Evolutionary conservation across 2,888 invertebrate species (phyloP).

Genomic region (Cylloceria caligata): DNA sequence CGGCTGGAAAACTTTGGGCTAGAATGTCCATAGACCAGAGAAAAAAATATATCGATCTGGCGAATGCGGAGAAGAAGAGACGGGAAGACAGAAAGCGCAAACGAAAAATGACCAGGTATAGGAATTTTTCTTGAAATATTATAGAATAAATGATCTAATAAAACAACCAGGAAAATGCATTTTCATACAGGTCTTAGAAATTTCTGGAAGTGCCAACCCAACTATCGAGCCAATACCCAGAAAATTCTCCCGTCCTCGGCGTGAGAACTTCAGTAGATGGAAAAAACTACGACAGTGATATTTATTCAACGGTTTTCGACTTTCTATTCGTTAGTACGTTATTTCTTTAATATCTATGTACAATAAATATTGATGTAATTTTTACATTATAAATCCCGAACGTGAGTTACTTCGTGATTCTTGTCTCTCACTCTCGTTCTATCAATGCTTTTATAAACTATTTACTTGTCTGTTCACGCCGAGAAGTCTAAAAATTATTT

Average conservation of each 20-base stretch:
- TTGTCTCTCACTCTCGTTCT: conserved; percentile 50
- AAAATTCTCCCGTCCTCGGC: neutral
- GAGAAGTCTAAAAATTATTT: conserved; percentile 80
- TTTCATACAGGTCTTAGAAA: neutral
- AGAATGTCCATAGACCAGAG: conserved; percentile 77
- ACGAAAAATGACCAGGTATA: conserved; percentile 59
- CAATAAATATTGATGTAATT: conserved; percentile 84
- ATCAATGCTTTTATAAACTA: conserved; percentile 42
- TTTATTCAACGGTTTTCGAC: conserved; percentile 79
- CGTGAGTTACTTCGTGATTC: conserved; percentile 63
- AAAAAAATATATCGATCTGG: conserved; percentile 80
- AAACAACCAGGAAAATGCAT: neutral
- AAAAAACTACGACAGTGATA: conserved; percentile 26
- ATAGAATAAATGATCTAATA: neutral
- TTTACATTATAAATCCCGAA: conserved; percentile 82
- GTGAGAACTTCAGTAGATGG: neutral
- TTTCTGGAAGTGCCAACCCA: neutral
- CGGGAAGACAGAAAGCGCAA: conserved; percentile 72
- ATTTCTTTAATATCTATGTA: conserved; percentile 84
- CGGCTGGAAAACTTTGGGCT: conserved; percentile 80
- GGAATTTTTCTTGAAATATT: neutral
- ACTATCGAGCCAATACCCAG: neutral
- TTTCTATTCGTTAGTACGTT: conserved; percentile 84
- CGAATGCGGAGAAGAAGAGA: conserved; percentile 78
- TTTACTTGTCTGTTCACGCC: conserved; percentile 50